phyloP scores from a whole-genome alignment of 2,888 invertebrate genomes.

The Sesia apiformis region DNA sequence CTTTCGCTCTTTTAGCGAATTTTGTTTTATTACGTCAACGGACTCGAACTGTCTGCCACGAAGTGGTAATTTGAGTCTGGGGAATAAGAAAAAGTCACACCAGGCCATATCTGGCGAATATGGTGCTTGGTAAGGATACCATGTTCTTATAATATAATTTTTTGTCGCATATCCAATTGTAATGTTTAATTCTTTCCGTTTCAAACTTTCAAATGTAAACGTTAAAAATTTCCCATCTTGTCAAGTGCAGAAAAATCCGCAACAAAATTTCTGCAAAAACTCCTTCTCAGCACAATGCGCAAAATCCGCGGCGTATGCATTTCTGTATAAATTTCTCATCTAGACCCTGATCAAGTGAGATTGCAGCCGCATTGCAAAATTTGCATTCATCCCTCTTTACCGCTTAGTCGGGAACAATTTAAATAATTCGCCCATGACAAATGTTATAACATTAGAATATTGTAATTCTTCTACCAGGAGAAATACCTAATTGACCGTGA shows the following conservation, averaged over 20 bases:
- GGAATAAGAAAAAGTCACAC: no score
- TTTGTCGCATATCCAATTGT: no score
- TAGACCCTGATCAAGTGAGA: conserved; percentile 52
- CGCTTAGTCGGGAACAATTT: conserved; percentile 40
- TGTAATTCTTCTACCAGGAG: conserved; percentile 34
- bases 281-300: conserved; percentile 15
- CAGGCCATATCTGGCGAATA: no score
- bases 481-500: conserved; percentile 57
- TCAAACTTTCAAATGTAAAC: not conserved
- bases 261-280: not conserved
- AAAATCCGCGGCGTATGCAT: conserved; percentile 38
- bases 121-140: no score
- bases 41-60: no score
- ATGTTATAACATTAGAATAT: conserved; percentile 43
- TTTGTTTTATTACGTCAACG: no score
- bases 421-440: conserved; percentile 62
- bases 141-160: no score
- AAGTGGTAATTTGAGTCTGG: no score
- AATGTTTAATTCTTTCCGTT: no score
- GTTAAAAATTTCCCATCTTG: not conserved
- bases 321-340: conserved; percentile 66
- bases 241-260: conserved; percentile 1
- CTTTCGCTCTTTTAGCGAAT: no score
- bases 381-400: conserved; percentile 46
- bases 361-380: conserved; percentile 36